Evolutionary conservation across 1,140 invertebrate genomes (phyloP), one percentile per base, ranked within the genome.

Genomic region (Macrocentrus cingulum): DNA sequence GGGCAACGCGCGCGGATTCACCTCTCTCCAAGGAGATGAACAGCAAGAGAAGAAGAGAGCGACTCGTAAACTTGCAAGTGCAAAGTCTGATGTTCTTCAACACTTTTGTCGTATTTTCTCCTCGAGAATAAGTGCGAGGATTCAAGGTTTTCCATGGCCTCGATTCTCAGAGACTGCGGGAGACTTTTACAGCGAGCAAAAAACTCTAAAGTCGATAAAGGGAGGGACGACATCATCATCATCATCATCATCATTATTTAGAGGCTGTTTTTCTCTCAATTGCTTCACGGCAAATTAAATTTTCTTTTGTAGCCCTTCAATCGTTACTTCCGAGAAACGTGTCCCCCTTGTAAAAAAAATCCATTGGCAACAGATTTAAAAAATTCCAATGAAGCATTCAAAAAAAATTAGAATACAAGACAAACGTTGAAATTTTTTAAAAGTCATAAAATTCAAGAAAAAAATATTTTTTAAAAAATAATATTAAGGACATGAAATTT

Each of bases 61-160:
- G 49, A 37, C 49, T 19, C 63, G 64, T 65, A 72, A 76, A 76
- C 71, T 76, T 75, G 65, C 59, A 60, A 76, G 72, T 76, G 69
- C 70, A 68, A 74, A 75, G 66, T 76, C 74, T 74, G 62, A 69
- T 75, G 59, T 56, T 57, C 60, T 32, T 52, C 22, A 1, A 5
- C 18, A 20, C 39, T 52, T 1, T 19, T 37, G 6, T 46, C 29
- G 48, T 57, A 53, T 37, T 56, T 44, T 32, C 41, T 51, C 49
- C 16, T 36, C 18, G 8, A n/a, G 36, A 39, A 13, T 8, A 51
- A 36, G 49, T 29, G 18, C 49, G 49, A 51, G 19, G 49, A 20
- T 51, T 51, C 37, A 29, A 18, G 49, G n/a, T n/a, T 51, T 16
- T 34, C 32, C 18, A 15, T 29, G 32, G 49, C 49, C 18, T 51